Evolutionary conservation across 23 tunicate genomes (phyloP), one percentile per base, ranked within the genome.

Genomic region (Ciona savignyi): DNA sequence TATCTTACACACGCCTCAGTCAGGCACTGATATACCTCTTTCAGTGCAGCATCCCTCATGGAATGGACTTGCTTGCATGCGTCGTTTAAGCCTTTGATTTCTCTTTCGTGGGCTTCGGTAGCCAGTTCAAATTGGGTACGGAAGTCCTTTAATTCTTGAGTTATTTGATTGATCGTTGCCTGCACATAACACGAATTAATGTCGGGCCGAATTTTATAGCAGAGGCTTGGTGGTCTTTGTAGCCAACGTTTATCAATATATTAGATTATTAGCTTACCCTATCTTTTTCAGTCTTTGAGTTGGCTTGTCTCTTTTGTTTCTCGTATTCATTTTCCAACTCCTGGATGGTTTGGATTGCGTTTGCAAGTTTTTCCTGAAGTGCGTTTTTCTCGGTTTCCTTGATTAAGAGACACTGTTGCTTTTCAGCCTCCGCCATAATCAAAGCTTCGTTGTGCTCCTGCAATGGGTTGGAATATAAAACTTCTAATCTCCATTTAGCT

Each of bases 361-460:
- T 80, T 66, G 81, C 86, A 9, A 93, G 84, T 42, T 86, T 86
- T 61, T 93, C 98, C 34, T 93, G 98, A 34, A 93, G 88, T 24
- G 93, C 93, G 66, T 86, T 86, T 81, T 93, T 93, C 70, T 93
- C 98, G 0, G 93, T 86, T 68, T 93, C 98, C 63, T 93, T 93
- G 81, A 93, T 93, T 68, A 80, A 81, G 4, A 93, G 88, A 33
- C 76, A 77, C 74, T 93, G 98, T 60, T 93, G 98, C 68, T 93
- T 93, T 33, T 93, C 98, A 21, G 98, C 93, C 34, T 93, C 98
- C 6, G 93, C 93, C 93, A 93, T 81, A 66, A 93, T 93, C 48
- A 93, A 78, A 3, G 93, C 84, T 78, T 93, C 98, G 56, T 93
- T 93, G 93, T 93, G 93, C 34, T 93, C 98, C 93, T 86, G 78